A percentile compares a stretch with the other conserved stretches of the same genome.
phyloP scores from a whole-genome alignment of 2,797 vertebrate species.

The Urophycis tenuis region DNA sequence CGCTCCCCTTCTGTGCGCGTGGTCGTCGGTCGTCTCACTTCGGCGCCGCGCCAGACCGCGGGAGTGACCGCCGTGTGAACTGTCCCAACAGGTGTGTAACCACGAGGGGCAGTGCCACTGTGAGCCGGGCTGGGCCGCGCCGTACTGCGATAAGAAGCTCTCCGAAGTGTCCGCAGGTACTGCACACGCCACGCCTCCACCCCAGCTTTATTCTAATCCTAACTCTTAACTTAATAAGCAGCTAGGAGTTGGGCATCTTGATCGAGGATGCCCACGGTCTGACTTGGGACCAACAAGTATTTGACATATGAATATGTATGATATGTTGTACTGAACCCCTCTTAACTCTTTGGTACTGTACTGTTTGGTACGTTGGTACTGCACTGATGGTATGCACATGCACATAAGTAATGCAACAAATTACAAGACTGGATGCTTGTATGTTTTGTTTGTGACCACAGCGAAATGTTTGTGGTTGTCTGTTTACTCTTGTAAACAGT shows the following conservation, averaged over 20 bases:
- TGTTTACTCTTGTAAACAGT: too few species aligned
- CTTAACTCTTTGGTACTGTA: background rate
- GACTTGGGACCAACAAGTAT: background rate
- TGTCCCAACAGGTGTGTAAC: conserved; percentile 78
- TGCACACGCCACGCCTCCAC: too few species aligned
- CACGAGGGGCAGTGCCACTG: conserved; percentile 85
- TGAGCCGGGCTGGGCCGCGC: conserved; percentile 80
- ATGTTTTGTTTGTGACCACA: background rate
- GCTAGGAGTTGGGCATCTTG: conserved; percentile 18
- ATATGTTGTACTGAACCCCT: conserved; percentile 12
- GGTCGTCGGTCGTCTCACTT: background rate
- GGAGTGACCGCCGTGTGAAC: background rate
- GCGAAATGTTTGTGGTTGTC: background rate
- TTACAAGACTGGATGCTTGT: background rate
- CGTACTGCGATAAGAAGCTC: conserved; percentile 70
- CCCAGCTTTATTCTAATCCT: too few species aligned
- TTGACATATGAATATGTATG: conserved; percentile 16
- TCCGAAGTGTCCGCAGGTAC: conserved; percentile 61
- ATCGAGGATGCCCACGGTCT: background rate
- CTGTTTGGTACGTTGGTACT: too few species aligned
- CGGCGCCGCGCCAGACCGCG: background rate
- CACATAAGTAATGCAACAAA: too few species aligned
- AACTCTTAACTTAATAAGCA: conserved; percentile 1
- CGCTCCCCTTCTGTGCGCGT: background rate
- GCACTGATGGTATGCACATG: too few species aligned